Conservation (phyloP, 2,797 vertebrate genomes). For the Sebastiscus albofasciatus region DNA sequence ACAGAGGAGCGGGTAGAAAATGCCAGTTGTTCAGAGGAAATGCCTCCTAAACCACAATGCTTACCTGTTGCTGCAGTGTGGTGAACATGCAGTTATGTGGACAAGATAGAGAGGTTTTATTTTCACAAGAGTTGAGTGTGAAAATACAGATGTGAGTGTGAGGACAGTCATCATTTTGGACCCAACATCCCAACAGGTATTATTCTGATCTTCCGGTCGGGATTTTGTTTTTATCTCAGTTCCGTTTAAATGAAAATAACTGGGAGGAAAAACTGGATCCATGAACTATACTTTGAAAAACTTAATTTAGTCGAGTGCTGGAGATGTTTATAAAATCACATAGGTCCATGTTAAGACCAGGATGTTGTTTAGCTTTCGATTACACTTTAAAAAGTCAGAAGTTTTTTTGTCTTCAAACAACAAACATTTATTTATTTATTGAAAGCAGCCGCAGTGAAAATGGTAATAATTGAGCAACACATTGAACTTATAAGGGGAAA, state of each 20-base stretch:
- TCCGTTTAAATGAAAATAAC: not conserved
- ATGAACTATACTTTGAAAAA: not conserved
- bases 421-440: not conserved
- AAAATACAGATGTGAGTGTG: not conserved
- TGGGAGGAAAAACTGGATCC: not conserved
- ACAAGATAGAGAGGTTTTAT: not conserved
- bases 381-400: not conserved
- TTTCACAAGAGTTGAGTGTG: not conserved
- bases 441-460: not conserved
- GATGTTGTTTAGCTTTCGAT: not conserved
- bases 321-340: not conserved
- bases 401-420: not conserved
- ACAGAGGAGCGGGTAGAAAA: constrained; percentile 1
- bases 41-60: not conserved
- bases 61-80: constrained; percentile 15
- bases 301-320: not conserved
- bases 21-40: constrained; percentile 8
- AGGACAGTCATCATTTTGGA: not conserved
- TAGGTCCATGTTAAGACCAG: not conserved
- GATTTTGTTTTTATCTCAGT: not conserved
- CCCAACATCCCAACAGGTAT: not conserved
- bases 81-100: too few relatives aligned
- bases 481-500: not conserved
- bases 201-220: not conserved
- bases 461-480: not conserved